These are phyloP conservation scores for Scaptodrosophila lebanonensis DNA, from an alignment of 1,140 invertebrate species.

Conservation along the genomic window DNA sequence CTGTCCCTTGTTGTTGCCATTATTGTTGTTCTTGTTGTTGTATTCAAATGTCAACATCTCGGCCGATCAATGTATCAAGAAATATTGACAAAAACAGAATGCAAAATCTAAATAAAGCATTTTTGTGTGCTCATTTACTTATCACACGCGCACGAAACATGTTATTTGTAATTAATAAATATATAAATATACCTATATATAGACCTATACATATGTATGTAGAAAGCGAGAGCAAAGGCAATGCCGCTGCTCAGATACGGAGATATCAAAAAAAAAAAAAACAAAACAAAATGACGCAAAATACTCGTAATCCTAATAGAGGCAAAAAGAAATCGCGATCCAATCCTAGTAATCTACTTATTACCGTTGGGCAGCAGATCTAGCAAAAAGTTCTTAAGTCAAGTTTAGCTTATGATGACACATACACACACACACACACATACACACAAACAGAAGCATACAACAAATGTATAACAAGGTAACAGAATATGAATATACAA, in stretches of 20 bases:
- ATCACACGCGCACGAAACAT: conserved; percentile 30
- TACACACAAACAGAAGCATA: too few species aligned
- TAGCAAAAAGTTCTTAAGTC: conserved; percentile 34
- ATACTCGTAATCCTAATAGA: conserved; percentile 34
- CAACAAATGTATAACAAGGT: too few species aligned
- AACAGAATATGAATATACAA: too few species aligned
- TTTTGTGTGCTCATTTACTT: conserved; percentile 29
- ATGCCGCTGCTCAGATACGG: too few species aligned
- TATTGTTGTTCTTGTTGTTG: too few species aligned
- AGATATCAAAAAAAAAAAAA: too few species aligned
- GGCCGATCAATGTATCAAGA: too few species aligned
- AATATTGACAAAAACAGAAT: conserved; percentile 4
- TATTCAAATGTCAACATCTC: too few species aligned
- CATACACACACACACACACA: too few species aligned
- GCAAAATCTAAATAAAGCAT: conserved; percentile 3
- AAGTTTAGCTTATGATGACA: conserved; percentile 28
- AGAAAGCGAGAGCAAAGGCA: neutral
- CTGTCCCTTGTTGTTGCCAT: too few species aligned
- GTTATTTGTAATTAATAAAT: conserved; percentile 1
- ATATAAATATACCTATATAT: conserved; percentile 16
- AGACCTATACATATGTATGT: conserved; percentile 1
- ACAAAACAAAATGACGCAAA: conserved; percentile 17
- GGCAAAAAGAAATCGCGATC: conserved; percentile 1
- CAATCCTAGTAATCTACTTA: neutral
- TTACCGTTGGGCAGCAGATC: conserved; percentile 14